A percentile compares a stretch with the other conserved stretches of the same genome.
phyloP scores from a whole-genome alignment of 2,113 vertebrate genomes.

The Paralichthys olivaceus region DNA sequence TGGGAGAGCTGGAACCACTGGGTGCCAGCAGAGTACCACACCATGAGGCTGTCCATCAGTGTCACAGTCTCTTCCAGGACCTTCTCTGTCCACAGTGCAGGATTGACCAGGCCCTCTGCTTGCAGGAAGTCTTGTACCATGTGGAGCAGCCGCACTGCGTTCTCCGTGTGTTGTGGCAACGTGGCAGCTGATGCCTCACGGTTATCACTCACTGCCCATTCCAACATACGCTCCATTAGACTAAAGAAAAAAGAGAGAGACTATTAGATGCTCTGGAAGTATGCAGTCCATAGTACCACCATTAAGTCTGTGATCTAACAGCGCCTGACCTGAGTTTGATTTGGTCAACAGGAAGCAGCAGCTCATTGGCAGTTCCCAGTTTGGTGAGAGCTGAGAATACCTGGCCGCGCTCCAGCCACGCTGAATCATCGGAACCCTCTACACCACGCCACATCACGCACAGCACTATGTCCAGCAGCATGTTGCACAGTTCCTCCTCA shows the following conservation, averaged over 20 bases:
- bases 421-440: conserved; percentile 91
- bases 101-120: conserved; percentile 91
- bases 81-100: conserved; percentile 94
- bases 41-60: conserved; percentile 92
- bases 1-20: conserved; percentile 91
- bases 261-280: not conserved
- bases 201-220: conserved; percentile 92
- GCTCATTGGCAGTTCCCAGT: conserved; percentile 89
- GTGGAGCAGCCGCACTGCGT: conserved; percentile 91
- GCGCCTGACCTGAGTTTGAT: conserved; percentile 90
- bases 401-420: conserved; percentile 95
- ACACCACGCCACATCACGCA: conserved; percentile 94
- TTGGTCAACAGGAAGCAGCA: conserved; percentile 91
- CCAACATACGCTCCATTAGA: conserved; percentile 95
- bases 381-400: conserved; percentile 96
- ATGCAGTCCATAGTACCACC: not conserved
- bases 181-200: conserved; percentile 87
- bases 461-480: conserved; percentile 90
- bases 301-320: not conserved
- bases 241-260: conserved; percentile 69
- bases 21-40: conserved; percentile 89
- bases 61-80: conserved; percentile 92
- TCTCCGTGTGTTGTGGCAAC: conserved; percentile 90
- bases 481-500: conserved; percentile 89
- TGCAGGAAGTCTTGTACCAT: conserved; percentile 95